Percentiles rank a stretch among this genome's conserved stretches.
Evolutionary conservation across 64 coral and sea anemone species (phyloP).

Genomic region (Cladopsammia gracilis): DNA sequence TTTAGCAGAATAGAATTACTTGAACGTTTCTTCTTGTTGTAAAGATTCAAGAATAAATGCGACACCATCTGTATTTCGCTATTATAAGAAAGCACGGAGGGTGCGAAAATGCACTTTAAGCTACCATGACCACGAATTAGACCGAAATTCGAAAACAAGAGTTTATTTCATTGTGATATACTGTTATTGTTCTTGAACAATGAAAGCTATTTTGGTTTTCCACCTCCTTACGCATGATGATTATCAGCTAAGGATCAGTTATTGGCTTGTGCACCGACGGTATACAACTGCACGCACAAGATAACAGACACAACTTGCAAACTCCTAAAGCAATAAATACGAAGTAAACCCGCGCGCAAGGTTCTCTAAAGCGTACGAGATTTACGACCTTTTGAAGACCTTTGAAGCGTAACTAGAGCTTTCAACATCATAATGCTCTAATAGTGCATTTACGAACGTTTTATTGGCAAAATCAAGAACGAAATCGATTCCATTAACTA

Average conservation of each 20-base stretch:
- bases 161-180: conserved; percentile 30
- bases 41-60: neutral
- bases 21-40: neutral
- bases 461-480: neutral
- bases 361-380: neutral
- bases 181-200: conserved; percentile 43
- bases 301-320: too few species aligned
- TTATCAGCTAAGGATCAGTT: neutral
- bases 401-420: conserved; percentile 22
- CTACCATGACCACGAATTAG: neutral
- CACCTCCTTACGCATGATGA: conserved; percentile 5
- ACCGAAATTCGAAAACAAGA: conserved; percentile 21
- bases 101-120: neutral
- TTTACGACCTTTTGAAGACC: neutral
- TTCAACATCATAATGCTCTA: conserved; percentile 32
- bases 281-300: too few species aligned
- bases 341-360: neutral
- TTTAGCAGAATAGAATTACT: neutral
- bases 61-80: neutral
- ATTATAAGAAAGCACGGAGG: neutral
- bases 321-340: neutral
- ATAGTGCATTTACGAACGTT: neutral
- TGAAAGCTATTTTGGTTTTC: conserved; percentile 29
- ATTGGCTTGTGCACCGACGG: too few species aligned
- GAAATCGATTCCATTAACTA: neutral